Conservation (phyloP, 1,140 invertebrate species). For the Acromyrmex charruanus region DNA sequence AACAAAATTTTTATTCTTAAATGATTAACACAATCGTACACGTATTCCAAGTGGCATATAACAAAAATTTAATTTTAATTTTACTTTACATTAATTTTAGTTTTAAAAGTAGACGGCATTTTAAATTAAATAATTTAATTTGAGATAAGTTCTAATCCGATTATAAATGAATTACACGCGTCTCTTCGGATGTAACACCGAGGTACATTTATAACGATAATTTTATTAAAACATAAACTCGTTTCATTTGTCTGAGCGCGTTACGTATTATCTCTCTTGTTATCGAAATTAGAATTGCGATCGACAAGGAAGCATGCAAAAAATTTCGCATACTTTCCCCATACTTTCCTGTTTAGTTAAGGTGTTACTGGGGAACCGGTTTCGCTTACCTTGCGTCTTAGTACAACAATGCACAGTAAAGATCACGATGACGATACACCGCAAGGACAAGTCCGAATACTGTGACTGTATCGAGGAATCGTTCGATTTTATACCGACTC, state of each 20-base stretch:
- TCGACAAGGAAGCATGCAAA: background rate
- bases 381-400: conserved; percentile 72
- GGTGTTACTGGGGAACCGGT: background rate
- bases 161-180: background rate
- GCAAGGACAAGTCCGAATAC: conserved; percentile 69
- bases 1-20: background rate
- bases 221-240: background rate
- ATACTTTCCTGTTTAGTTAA: background rate
- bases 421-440: conserved; percentile 59
- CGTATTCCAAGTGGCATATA: background rate
- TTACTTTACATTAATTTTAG: background rate
- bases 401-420: conserved; percentile 61
- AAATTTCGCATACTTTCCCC: conserved; percentile 38
- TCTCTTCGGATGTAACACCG: background rate
- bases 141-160: background rate
- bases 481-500: conserved; percentile 80
- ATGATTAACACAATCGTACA: background rate
- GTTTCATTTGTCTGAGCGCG: background rate
- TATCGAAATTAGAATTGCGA: background rate
- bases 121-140: conserved; percentile 2
- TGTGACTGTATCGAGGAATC: conserved; percentile 75
- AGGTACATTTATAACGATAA: background rate
- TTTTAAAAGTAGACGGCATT: background rate
- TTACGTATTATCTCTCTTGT: background rate
- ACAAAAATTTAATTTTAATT: background rate